Conservation (phyloP, 2,797 vertebrate species). For the Scolopax bukidnonensis region DNA sequence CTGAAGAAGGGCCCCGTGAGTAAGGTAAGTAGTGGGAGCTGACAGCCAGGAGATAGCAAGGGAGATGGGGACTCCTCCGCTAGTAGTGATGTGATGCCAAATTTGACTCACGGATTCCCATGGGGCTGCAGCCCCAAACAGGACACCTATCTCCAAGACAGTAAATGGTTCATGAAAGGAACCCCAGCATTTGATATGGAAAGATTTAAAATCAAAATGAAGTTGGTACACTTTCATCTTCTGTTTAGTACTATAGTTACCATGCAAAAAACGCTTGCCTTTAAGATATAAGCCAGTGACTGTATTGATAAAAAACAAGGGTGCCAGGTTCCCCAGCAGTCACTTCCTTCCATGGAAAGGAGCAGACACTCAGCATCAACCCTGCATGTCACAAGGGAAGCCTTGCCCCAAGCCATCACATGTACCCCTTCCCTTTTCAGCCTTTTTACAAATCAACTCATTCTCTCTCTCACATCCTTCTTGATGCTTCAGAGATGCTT, state of each 20-base stretch:
- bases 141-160: background rate
- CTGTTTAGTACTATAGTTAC: background rate
- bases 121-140: background rate
- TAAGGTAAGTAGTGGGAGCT: background rate
- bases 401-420: background rate
- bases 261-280: background rate
- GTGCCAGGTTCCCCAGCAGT: background rate
- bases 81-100: background rate
- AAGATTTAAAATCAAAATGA: rapidly evolving
- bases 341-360: too few relatives aligned
- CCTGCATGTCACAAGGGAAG: rapidly evolving
- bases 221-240: background rate
- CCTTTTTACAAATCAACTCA: background rate
- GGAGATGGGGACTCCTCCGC: background rate
- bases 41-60: background rate
- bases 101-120: background rate
- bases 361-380: background rate
- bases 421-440: background rate
- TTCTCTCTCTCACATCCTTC: background rate
- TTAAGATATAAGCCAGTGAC: background rate
- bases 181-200: background rate
- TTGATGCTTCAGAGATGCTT: background rate
- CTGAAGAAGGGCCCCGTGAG: background rate
- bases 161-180: background rate
- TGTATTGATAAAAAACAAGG: background rate